Evolutionary conservation across 2,113 vertebrate genomes (phyloP), one percentile per base, ranked within the genome.

Genomic region (Sebastes fasciatus): DNA sequence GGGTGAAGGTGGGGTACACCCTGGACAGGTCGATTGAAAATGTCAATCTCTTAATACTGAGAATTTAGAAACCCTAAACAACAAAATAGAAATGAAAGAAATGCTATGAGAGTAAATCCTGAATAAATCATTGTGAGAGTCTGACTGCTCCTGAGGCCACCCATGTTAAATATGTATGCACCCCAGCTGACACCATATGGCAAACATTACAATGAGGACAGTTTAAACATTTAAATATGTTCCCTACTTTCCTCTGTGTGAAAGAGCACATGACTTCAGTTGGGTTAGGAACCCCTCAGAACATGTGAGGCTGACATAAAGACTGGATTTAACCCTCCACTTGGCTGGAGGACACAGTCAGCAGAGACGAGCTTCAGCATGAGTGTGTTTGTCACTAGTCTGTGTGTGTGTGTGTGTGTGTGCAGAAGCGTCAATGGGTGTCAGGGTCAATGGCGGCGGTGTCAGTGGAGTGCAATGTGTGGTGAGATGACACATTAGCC

Each of bases 131-230:
- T 1, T 40, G 12, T 1, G 12, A 34, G n/a, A 45, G 21, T 55
- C 58, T 49, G 34, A 54, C 57, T 46, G 64, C 46, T 79, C 85
- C 79, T 8, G 16, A 69, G 84, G 87, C 79, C 40, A 42, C 1
- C 3, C 0, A 0, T 23, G 69, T 89, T 55, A 85, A 86, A 89
- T 79, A 91, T 91, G 88, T 1, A 88, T 84, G 45, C 26, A 17
- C 6, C 72, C 52, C 43, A 34, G 77, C 46, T 57, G 6, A 4
- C 61, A 43, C 79, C 87, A 77, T 80, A 80, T 84, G 86, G 73
- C 77, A 40, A 1, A 34, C 6, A 46, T 21, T 17, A 68, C 68
- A 80, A 49, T 4, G 51, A 69, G 73, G 64, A 23, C 73, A 68
- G 6, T 74, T 88, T 84, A 48, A 83, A 86, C 78, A 79, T 86